phyloP scores from a whole-genome alignment of 2,113 vertebrate genomes.

The Strigops habroptila region DNA sequence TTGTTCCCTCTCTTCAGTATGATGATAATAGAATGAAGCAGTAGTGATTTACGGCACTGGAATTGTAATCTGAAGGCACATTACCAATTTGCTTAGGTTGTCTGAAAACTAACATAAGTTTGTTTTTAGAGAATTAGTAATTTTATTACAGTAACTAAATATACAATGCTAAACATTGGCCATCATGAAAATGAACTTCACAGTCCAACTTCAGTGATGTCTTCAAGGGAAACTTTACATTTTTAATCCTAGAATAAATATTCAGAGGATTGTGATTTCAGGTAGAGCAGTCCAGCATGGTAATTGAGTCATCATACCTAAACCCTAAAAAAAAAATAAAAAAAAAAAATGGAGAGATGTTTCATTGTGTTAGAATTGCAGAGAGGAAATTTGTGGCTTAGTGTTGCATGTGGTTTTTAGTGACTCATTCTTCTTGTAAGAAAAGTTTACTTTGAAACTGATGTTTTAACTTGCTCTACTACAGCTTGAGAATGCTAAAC shows the following conservation, averaged over 20 bases:
- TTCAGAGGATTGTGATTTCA: not conserved
- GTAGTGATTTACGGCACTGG: not conserved
- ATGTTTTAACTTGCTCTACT: not conserved
- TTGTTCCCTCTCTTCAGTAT: not conserved
- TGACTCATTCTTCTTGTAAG: not conserved
- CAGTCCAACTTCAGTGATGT: not conserved
- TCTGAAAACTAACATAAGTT: not conserved
- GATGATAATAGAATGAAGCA: not conserved
- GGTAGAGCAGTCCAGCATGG: not conserved
- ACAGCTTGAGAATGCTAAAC: constrained; percentile 85
- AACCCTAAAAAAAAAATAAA: not conserved
- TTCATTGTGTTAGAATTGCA: constrained; percentile 1
- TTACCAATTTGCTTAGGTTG: not conserved
- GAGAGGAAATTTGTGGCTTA: not conserved
- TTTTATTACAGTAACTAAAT: not conserved
- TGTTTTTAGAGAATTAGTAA: not conserved
- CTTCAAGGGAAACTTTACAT: not conserved
- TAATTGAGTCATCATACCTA: not conserved
- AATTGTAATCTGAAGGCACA: not conserved
- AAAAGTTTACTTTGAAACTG: constrained; percentile 19
- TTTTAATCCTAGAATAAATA: not conserved
- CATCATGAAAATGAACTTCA: not conserved
- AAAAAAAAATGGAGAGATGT: not conserved
- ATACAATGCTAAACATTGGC: not conserved
- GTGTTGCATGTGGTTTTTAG: not conserved